Percentiles rank a stretch among this genome's conserved stretches.
Conservation (phyloP, 2,888 invertebrate genomes). For the Synanthedon tipuliformis region DNA sequence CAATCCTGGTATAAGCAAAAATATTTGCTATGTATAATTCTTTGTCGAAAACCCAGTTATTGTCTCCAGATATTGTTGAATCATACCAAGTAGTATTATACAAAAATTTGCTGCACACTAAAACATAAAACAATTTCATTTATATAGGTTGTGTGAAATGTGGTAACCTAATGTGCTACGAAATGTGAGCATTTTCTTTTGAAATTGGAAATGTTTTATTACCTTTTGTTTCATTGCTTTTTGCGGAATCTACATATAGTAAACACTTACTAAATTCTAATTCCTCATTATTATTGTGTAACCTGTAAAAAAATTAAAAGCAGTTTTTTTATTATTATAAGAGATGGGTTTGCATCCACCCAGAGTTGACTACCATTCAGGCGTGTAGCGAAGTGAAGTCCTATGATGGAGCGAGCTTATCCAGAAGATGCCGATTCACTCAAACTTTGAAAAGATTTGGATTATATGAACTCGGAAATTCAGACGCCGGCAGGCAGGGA, state of each 20-base stretch:
- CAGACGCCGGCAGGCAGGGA: no score
- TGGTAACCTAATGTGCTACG: background rate
- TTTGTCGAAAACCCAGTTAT: constrained; percentile 42
- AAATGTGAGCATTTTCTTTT: background rate
- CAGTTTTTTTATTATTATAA: background rate
- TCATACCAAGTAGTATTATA: constrained; percentile 43
- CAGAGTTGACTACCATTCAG: no score
- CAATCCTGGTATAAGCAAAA: constrained; percentile 30
- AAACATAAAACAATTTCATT: constrained; percentile 2
- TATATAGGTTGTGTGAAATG: background rate
- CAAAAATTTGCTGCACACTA: constrained; percentile 28
- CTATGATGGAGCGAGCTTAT: no score
- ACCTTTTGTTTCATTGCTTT: constrained; percentile 22
- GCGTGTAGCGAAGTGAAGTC: no score
- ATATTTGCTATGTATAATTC: constrained; percentile 36
- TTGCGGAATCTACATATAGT: constrained; percentile 18
- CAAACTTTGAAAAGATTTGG: no score
- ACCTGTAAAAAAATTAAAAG: constrained; percentile 12
- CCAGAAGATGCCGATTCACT: no score
- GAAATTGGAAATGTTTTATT: constrained; percentile 1
- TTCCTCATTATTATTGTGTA: constrained; percentile 12
- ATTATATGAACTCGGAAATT: no score
- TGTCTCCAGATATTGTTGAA: constrained; percentile 31
- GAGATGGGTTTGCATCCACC: no score
- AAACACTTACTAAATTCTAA: constrained; percentile 26